These are phyloP conservation scores for Onychostoma macrolepis DNA, from an alignment of 2,113 vertebrate genomes.

Conservation along the genomic window DNA sequence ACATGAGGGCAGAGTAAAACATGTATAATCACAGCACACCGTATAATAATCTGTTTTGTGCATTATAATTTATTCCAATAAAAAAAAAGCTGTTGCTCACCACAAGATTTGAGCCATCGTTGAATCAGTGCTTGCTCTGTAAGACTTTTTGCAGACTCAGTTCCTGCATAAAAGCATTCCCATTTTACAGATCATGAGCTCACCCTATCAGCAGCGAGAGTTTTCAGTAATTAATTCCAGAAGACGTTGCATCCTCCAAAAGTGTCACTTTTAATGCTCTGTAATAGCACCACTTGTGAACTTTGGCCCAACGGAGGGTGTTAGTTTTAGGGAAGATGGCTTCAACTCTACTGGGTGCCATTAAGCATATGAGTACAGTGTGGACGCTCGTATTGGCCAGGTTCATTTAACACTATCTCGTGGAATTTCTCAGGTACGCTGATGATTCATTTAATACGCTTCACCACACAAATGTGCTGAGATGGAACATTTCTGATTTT, in stretches of 20 bases:
- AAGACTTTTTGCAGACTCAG: constrained; percentile 7
- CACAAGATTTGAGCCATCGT: not conserved
- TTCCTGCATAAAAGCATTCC: not conserved
- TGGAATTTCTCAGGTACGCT: constrained; percentile 31
- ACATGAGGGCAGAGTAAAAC: constrained; percentile 20
- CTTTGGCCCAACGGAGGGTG: constrained; percentile 60
- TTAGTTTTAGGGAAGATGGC: constrained; percentile 3
- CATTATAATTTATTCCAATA: constrained; percentile 17
- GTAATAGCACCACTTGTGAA: constrained; percentile 63
- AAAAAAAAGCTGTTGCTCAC: constrained; percentile 9
- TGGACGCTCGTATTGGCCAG: not conserved
- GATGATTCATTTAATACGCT: constrained; percentile 24
- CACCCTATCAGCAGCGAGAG: constrained; percentile 44
- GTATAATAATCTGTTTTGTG: not conserved
- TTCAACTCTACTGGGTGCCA: constrained; percentile 22
- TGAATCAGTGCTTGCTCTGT: not conserved
- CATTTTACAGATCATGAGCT: constrained; percentile 57
- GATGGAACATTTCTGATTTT: not conserved
- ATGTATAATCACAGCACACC: not conserved
- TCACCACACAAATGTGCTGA: not conserved
- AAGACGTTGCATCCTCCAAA: constrained; percentile 62
- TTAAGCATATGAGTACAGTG: constrained; percentile 20
- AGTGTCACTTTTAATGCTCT: constrained; percentile 66
- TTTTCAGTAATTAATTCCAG: constrained; percentile 58
- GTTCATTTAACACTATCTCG: constrained; percentile 38